Conservation (phyloP, 1,140 invertebrate species). For the Steinernema khuongi region DNA sequence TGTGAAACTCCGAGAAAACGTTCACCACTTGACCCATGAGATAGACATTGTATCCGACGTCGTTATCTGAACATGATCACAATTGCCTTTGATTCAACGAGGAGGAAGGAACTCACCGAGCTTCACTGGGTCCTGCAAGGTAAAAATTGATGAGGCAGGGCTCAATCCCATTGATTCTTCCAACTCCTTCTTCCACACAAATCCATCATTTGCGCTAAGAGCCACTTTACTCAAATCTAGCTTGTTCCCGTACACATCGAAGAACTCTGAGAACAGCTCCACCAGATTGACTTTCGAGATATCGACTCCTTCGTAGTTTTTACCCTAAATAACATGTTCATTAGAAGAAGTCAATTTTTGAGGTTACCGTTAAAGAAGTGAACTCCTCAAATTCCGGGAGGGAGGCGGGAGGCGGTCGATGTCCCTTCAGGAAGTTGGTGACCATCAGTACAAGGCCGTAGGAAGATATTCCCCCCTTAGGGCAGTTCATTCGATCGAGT, state of each 20-base stretch:
- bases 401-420: background rate
- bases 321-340: background rate
- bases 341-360: background rate
- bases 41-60: conserved; percentile 2
- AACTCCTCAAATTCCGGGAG: background rate
- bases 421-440: background rate
- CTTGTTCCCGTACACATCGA: background rate
- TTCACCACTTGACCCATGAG: background rate
- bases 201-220: background rate
- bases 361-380: background rate
- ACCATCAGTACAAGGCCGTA: background rate
- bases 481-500: background rate
- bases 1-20: background rate
- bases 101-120: background rate
- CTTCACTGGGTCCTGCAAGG: background rate
- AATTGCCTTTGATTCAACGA: background rate
- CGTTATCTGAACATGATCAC: conserved; percentile 8
- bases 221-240: conserved; percentile 2
- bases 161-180: background rate
- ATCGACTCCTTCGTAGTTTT: background rate
- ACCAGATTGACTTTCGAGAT: background rate
- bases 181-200: background rate
- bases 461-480: background rate
- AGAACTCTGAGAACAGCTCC: background rate
- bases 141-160: background rate